Conservation (phyloP, 2,888 invertebrate species). For the Rotaria socialis region DNA sequence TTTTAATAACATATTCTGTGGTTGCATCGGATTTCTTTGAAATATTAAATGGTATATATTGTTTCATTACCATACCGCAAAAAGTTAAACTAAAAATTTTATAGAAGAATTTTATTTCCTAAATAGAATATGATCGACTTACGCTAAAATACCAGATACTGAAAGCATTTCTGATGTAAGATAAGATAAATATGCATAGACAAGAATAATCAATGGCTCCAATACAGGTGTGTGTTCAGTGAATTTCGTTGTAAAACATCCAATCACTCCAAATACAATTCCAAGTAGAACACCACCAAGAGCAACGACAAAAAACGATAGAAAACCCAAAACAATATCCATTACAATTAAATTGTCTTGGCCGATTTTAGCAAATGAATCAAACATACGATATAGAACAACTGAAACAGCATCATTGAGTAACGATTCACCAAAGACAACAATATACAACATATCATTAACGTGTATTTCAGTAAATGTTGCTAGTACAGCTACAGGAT, state of each 20-base stretch:
- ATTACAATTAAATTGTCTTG: slow-evolving; percentile 71
- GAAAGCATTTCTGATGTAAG: slow-evolving; percentile 95
- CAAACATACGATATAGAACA: slow-evolving; percentile 87
- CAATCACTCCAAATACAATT: slow-evolving; percentile 86
- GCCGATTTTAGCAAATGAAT: slow-evolving; percentile 84
- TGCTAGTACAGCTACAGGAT: slow-evolving; percentile 91
- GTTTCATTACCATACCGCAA: slow-evolving; percentile 62
- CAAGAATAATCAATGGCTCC: slow-evolving; percentile 94
- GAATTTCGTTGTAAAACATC: slow-evolving; percentile 85
- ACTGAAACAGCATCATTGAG: slow-evolving; percentile 97
- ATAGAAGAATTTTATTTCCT: no score
- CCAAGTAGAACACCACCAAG: slow-evolving; percentile 86
- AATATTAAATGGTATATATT: slow-evolving; percentile 94
- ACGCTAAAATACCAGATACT: slow-evolving; percentile 88
- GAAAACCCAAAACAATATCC: slow-evolving; percentile 77
- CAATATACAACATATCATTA: slow-evolving; percentile 92
- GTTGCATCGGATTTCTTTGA: slow-evolving; percentile 95
- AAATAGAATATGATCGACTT: neutral
- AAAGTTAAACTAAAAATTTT: slow-evolving; percentile 34
- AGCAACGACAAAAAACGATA: slow-evolving; percentile 85
- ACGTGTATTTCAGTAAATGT: slow-evolving; percentile 97
- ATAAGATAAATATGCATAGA: slow-evolving; percentile 94
- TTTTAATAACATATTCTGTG: slow-evolving; percentile 96
- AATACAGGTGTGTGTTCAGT: slow-evolving; percentile 91
- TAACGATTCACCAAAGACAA: slow-evolving; percentile 93